Evolutionary conservation across 2,797 vertebrate species (phyloP), one percentile per base, ranked within the genome.

Genomic region (Notolepis coatsorum): DNA sequence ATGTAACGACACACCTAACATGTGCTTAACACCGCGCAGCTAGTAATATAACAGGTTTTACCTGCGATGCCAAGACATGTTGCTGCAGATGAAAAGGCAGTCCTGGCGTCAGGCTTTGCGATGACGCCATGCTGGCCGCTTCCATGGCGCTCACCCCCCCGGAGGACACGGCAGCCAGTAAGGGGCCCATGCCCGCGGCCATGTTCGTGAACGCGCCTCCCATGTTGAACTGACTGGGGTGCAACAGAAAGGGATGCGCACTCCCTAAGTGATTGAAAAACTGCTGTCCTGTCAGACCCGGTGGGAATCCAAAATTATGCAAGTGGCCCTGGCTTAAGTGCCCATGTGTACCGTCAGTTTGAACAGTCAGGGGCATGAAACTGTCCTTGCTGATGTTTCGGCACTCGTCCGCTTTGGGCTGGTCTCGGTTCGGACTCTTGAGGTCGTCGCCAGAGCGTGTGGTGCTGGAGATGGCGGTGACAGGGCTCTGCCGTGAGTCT

Each of bases 1-100:
- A 35, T 13, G 4, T 18, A 37, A 59, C 9, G 5, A 46, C 13
- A 30, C 3, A 23, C 25, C 12, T 25, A 68, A 54, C 56, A 35
- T 28, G 31, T 65, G 51, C 47, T 54, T 8, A 8, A 52, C 31
- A 18, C 9, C 18, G 52, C 28, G 39, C 3, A 38, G 27, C 3
- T n/a, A 35, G 15, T 1, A 37, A 42, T 27, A 70, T 76, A 88
- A 85, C 73, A 47, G 68, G 75, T 77, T 84, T 84, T 95, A 99
- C 97, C 97, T 98, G 97, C 0, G 97, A 97, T 54, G 97, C 97
- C 88, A 99, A 84, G 80, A 98, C 94, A 7, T 99, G 97, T 83
- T 98, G 97, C 85, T 99, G 97, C 75, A 99, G 93, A 84, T 98
- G 97, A 78, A 98, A 99, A 18, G 97, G 97, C 70, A 98, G 80